Evolutionary conservation across 2,113 vertebrate species (phyloP), one percentile per base, ranked within the genome.

Genomic region (Neoarius graeffei): DNA sequence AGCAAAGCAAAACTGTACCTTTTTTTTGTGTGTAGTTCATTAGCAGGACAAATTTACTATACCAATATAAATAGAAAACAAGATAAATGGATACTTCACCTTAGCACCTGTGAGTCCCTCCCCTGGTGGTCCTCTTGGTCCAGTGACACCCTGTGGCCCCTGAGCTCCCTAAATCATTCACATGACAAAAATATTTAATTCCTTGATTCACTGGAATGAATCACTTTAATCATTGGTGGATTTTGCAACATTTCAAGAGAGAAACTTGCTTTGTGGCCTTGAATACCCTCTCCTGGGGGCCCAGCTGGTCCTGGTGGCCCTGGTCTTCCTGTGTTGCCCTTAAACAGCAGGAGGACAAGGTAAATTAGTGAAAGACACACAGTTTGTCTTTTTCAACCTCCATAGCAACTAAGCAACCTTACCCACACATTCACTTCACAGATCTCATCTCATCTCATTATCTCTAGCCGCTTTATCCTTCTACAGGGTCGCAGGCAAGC

Each of bases 41-140:
- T 76, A 23, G 20, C 48, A 25, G 50, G 52, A 52, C 3, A 73
- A n/a, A 35, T 27, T 35, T 23, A 86, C 50, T 23, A 7, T 54
- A 84, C n/a, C 25, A 42, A 25, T 86, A 80, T 42, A 71, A 8
- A 71, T 10, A 59, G 25, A 59, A 59, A 67, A 56, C 59, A 23
- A 56, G 77, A 66, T 71, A 81, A 87, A 3, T 66, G 85, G 54
- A 64, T 56, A 84, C 25, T 88, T 91, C 92, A 98, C 97, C 95
- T 98, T 98, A 52, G 95, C 88, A 66, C 97, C 97, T 89, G 96
- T 90, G 90, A 96, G 93, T 85, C 97, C 97, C 79, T 98, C 96
- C 91, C 97, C 97, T 89, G 94, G 90, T 76, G 94, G 94, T 0
- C 97, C 97, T 93, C 96, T 95, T 23, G 96, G 96, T 86, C 97